Conservation (phyloP, 1,140 invertebrate species). For the Habropoda laboriosa region DNA sequence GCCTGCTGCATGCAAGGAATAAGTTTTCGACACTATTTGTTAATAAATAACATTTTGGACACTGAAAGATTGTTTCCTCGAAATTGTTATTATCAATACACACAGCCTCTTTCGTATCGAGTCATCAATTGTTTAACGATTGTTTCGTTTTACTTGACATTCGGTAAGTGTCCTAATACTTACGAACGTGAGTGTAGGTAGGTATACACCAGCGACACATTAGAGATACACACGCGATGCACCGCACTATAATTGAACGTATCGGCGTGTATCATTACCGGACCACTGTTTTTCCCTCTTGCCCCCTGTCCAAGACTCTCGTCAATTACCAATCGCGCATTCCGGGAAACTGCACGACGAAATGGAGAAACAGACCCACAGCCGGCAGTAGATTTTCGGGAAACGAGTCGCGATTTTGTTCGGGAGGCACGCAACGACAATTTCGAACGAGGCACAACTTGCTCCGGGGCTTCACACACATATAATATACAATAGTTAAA, state of each 20-base stretch:
- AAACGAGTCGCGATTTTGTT: constrained; percentile 38
- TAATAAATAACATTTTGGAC: too few species aligned
- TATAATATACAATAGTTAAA: constrained; percentile 50
- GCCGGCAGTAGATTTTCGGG: constrained; percentile 52
- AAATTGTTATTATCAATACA: too few species aligned
- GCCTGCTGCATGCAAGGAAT: too few species aligned
- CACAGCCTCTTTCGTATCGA: too few species aligned
- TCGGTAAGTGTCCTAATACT: too few species aligned
- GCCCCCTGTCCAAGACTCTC: constrained; percentile 3
- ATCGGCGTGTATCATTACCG: constrained; percentile 64
- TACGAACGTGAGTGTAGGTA: neutral
- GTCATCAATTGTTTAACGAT: too few species aligned
- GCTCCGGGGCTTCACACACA: constrained; percentile 12
- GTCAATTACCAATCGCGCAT: constrained; percentile 49
- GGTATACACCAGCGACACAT: constrained; percentile 58
- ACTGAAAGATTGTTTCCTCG: too few species aligned
- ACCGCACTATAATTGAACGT: constrained; percentile 68
- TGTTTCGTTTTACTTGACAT: too few species aligned
- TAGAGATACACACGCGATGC: constrained; percentile 66
- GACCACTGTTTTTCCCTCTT: constrained; percentile 27
- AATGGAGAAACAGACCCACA: neutral
- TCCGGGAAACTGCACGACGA: constrained; percentile 43
- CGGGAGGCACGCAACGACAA: constrained; percentile 64
- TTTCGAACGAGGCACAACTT: constrained; percentile 42
- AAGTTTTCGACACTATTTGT: too few species aligned